A percentile compares a stretch with the other conserved stretches of the same genome.
These are phyloP conservation scores for Danaus chrysippus DNA, from an alignment of 2,888 invertebrate genomes.

Conservation along the genomic window DNA sequence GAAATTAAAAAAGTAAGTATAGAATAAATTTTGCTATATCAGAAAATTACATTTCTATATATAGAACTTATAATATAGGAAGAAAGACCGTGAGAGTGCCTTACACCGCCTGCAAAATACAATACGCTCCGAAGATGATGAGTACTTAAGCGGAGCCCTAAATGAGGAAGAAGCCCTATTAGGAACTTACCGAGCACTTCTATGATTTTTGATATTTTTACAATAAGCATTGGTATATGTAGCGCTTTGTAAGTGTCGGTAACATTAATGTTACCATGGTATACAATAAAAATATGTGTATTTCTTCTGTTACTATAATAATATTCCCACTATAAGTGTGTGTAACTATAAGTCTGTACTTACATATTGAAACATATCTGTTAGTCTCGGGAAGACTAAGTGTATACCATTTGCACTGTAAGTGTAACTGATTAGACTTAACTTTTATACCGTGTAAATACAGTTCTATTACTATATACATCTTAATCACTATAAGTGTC, in stretches of 20 bases:
- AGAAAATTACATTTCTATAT: not conserved
- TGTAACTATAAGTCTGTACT: no score
- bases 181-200: slow-evolving; percentile 81
- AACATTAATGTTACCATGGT: not conserved
- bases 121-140: slow-evolving; percentile 81
- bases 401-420: no score
- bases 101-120: slow-evolving; percentile 80
- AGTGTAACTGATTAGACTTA: no score
- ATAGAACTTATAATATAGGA: slow-evolving; percentile 37
- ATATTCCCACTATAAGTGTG: no score
- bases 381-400: no score
- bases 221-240: not conserved
- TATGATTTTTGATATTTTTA: slow-evolving; percentile 43
- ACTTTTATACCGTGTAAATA: no score
- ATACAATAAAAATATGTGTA: no score
- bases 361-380: no score
- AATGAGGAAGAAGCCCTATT: slow-evolving; percentile 84
- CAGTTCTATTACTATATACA: no score
- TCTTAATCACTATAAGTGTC: no score
- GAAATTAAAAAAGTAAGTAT: slow-evolving; percentile 37
- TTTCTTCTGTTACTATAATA: no score
- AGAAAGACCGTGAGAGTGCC: slow-evolving; percentile 73
- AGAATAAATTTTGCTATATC: no score
- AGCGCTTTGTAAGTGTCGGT: not conserved
- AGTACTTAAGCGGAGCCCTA: slow-evolving; percentile 85